Evolutionary conservation across 2,888 invertebrate genomes (phyloP).

Genomic region (Dyspetes luteomarginatus): DNA sequence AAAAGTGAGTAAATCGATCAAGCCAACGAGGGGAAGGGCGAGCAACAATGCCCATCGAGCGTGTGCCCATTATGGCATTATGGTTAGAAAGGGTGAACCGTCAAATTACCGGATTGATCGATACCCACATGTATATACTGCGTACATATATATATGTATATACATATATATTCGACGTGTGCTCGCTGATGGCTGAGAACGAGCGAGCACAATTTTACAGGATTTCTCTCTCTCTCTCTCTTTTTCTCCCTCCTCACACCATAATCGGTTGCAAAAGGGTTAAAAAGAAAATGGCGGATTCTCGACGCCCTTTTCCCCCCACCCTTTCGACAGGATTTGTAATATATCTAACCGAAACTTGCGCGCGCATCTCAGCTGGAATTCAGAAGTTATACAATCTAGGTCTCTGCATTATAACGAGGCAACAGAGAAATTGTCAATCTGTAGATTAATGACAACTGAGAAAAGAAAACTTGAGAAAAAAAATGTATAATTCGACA

Average conservation of each 20-base stretch:
- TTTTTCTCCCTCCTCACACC: conserved; percentile 30
- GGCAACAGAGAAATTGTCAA: conserved; percentile 21
- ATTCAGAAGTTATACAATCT: conserved; percentile 3
- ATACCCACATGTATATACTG: conserved; percentile 63
- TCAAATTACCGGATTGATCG: conserved; percentile 74
- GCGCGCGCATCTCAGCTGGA: not conserved
- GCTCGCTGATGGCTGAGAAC: conserved; percentile 59
- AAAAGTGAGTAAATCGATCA: conserved; percentile 65
- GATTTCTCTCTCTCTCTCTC: conserved; percentile 40
- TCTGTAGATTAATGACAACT: not conserved
- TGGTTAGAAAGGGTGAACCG: conserved; percentile 70
- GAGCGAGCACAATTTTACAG: conserved; percentile 56
- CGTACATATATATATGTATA: not conserved
- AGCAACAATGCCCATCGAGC: conserved; percentile 73
- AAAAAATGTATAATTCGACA: too few species aligned
- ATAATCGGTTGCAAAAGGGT: conserved; percentile 65
- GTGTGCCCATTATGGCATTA: conserved; percentile 72
- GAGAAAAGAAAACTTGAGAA: too few species aligned
- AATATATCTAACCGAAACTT: not conserved
- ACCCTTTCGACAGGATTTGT: not conserved
- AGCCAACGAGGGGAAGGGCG: conserved; percentile 67
- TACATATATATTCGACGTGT: conserved; percentile 12
- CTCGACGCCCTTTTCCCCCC: conserved; percentile 54
- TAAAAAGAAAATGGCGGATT: conserved; percentile 70
- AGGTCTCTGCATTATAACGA: conserved; percentile 19